phyloP scores from a whole-genome alignment of 2,113 vertebrate genomes.

The Chionodraco myersi region DNA sequence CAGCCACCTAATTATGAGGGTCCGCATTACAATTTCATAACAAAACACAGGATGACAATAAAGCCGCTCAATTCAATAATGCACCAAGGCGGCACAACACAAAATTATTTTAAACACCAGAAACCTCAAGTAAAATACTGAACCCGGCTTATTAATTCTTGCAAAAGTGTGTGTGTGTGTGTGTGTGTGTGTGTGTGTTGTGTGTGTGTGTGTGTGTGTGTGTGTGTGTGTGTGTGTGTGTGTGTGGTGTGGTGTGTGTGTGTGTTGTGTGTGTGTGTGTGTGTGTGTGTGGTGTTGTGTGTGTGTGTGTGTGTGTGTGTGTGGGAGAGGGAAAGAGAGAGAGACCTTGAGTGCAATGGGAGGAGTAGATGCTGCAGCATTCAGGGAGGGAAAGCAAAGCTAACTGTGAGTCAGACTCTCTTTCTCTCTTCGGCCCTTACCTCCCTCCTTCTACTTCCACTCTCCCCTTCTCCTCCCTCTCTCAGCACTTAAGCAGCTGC shows the following conservation, averaged over 20 bases:
- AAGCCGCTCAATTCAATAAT: constrained; percentile 82
- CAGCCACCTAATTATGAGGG: constrained; percentile 77
- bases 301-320: background rate
- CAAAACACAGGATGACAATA: constrained; percentile 77
- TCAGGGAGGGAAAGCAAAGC: constrained; percentile 80
- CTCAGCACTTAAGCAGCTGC: constrained; percentile 84
- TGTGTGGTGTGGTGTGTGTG: constrained; percentile 7
- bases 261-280: constrained; percentile 2
- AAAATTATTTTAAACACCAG: constrained; percentile 61
- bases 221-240: constrained; percentile 16
- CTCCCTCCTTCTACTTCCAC: constrained; percentile 72
- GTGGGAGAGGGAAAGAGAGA: constrained; percentile 8
- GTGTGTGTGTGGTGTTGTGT: constrained; percentile 17
- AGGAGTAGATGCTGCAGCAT: constrained; percentile 83
- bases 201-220: constrained; percentile 12
- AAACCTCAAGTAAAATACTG: constrained; percentile 65
- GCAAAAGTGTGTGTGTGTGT: constrained; percentile 21
- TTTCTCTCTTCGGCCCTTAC: constrained; percentile 63
- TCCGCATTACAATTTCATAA: constrained; percentile 85
- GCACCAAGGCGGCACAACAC: constrained; percentile 50
- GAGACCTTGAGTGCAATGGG: constrained; percentile 79
- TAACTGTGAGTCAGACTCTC: constrained; percentile 84
- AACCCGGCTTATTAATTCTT: constrained; percentile 60
- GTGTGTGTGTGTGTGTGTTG: background rate
- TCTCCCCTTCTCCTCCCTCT: constrained; percentile 75